Conservation (phyloP, 2,113 vertebrate species). For the Clinocottus analis region DNA sequence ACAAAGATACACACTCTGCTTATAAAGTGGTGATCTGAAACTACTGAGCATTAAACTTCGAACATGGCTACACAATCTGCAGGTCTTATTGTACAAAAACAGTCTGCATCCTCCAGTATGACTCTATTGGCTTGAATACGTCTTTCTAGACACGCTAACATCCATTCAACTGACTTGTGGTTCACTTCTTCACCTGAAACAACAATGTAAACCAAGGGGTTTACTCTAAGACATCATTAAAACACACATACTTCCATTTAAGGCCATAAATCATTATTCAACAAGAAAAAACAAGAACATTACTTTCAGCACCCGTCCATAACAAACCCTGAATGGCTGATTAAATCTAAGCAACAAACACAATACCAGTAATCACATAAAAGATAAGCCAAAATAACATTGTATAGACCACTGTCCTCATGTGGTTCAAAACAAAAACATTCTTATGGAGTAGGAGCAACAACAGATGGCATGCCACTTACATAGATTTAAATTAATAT, state of each 20-base stretch:
- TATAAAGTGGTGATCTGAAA: not conserved
- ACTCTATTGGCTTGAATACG: conserved; percentile 29
- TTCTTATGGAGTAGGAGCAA: conserved; percentile 8
- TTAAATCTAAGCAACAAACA: conserved; percentile 12
- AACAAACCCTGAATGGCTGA: conserved; percentile 31
- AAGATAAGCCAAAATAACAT: conserved; percentile 18
- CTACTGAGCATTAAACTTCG: conserved; percentile 8
- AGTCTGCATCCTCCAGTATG: conserved; percentile 21
- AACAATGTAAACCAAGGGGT: conserved; percentile 37
- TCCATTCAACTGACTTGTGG: conserved; percentile 23
- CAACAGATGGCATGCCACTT: conserved; percentile 23
- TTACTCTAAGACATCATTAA: conserved; percentile 25
- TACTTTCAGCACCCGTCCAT: not conserved
- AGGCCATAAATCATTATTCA: conserved; percentile 59
- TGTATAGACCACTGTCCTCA: not conserved
- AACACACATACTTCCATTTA: conserved; percentile 41
- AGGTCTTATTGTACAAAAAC: conserved; percentile 17
- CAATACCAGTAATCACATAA: conserved; percentile 5
- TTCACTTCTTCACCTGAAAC: conserved; percentile 43
- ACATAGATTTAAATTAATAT: conserved; percentile 28
- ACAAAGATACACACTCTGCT: conserved; percentile 10
- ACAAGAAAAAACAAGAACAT: conserved; percentile 7
- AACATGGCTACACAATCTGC: conserved; percentile 41
- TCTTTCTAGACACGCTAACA: conserved; percentile 10
- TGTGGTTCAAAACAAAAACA: conserved; percentile 27